Conservation (phyloP, 2,888 invertebrate species). For the Pristionchus maxplancki region DNA sequence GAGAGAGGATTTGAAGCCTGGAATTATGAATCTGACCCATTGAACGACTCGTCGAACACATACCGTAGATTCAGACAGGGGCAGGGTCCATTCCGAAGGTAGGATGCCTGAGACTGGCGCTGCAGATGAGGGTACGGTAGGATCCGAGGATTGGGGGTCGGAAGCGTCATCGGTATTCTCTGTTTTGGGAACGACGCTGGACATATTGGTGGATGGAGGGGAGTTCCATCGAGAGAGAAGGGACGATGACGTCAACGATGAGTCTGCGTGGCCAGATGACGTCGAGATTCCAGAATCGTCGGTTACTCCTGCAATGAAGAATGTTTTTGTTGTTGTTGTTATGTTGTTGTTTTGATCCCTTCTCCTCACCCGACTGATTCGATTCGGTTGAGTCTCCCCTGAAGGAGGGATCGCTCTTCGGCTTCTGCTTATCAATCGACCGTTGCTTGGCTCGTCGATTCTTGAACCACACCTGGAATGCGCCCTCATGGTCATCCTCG, state of each 20-base stretch:
- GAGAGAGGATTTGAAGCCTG: neutral
- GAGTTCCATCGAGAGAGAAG: constrained; percentile 25
- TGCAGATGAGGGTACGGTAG: neutral
- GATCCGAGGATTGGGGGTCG: neutral
- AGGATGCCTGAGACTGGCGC: neutral
- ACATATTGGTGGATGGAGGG: neutral
- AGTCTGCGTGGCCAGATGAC: neutral
- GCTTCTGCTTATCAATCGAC: constrained; percentile 75
- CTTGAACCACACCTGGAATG: constrained; percentile 75
- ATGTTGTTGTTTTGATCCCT: neutral
- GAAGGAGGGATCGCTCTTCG: constrained; percentile 58
- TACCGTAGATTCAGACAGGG: constrained; percentile 19
- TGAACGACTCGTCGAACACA: no score
- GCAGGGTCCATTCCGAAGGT: neutral
- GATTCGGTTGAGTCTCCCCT: constrained; percentile 29
- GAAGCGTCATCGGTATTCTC: neutral
- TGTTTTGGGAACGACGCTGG: neutral
- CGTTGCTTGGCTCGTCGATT: constrained; percentile 75
- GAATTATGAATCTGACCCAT: neutral
- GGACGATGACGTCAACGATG: neutral
- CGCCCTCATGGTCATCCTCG: neutral
- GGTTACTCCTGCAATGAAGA: neutral
- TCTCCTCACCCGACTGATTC: neutral
- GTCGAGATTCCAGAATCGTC: constrained; percentile 7
- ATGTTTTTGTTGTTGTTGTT: no score